phyloP scores from a whole-genome alignment of 2,888 invertebrate species.

The Tyria jacobaeae region DNA sequence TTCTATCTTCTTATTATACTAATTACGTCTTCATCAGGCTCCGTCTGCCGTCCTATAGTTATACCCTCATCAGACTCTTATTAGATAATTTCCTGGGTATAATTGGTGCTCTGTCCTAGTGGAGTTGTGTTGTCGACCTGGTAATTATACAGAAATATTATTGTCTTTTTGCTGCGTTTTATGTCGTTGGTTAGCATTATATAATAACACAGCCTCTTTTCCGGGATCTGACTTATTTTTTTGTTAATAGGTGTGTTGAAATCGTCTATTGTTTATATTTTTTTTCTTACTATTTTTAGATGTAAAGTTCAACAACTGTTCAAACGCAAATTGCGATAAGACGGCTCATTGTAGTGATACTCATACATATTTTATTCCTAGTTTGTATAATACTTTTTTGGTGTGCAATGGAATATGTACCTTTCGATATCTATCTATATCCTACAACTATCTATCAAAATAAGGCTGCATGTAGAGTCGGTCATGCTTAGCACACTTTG shows the following conservation, averaged over 20 bases:
- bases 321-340: no score
- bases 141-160: constrained; percentile 5
- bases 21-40: constrained; percentile 29
- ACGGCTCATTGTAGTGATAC: no score
- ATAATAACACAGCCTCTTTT: no score
- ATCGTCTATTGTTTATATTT: no score
- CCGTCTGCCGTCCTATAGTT: constrained; percentile 5
- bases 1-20: constrained; percentile 36
- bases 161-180: background rate
- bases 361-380: no score
- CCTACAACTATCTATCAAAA: no score
- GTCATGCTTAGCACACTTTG: background rate
- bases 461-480: background rate
- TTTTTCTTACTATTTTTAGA: no score
- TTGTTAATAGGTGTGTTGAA: no score
- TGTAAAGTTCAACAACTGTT: no score
- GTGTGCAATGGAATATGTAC: no score
- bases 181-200: background rate
- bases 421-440: no score
- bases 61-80: constrained; percentile 12
- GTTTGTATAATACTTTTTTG: no score
- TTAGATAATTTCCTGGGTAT: constrained; percentile 20
- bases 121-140: constrained; percentile 10
- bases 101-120: constrained; percentile 12
- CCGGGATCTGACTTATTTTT: background rate